Conservation (phyloP, 2,797 vertebrate species). For the Melanotaenia boesemani region DNA sequence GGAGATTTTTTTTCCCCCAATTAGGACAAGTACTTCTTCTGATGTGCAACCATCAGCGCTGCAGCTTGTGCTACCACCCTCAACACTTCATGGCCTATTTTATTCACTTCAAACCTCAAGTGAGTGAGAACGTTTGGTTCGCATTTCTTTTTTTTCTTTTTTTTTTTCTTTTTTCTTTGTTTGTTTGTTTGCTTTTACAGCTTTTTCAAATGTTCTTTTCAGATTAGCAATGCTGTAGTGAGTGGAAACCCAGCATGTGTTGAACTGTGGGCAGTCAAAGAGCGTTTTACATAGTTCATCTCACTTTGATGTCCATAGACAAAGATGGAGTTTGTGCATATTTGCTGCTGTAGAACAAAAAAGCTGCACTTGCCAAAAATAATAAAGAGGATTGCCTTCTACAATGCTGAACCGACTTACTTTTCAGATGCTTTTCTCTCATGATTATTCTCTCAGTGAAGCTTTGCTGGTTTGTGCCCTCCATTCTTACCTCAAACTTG, state of each 20-base stretch:
- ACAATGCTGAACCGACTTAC: background rate
- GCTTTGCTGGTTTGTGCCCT: background rate
- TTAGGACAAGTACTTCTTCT: background rate
- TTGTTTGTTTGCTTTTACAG: too few species aligned
- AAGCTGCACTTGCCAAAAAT: background rate
- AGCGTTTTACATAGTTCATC: background rate
- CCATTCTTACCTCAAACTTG: background rate
- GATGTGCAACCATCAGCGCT: background rate
- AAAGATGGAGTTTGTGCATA: too few species aligned
- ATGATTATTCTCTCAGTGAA: background rate
- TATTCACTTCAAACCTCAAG: background rate
- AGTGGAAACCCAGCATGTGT: background rate
- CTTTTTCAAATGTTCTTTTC: background rate
- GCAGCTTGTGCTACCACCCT: background rate
- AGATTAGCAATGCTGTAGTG: background rate
- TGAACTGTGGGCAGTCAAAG: background rate
- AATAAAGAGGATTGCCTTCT: background rate
- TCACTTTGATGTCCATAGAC: background rate
- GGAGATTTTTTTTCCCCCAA: too few species aligned
- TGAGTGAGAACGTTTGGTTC: too few species aligned
- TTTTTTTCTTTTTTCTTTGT: too few species aligned
- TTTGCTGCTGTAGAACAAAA: too few species aligned
- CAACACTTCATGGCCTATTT: background rate
- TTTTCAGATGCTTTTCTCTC: background rate
- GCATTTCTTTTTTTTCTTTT: too few species aligned